A percentile compares a stretch with the other conserved stretches of the same genome.
Evolutionary conservation across 2,888 invertebrate species (phyloP).

Genomic region (Drosophila anomelani): DNA sequence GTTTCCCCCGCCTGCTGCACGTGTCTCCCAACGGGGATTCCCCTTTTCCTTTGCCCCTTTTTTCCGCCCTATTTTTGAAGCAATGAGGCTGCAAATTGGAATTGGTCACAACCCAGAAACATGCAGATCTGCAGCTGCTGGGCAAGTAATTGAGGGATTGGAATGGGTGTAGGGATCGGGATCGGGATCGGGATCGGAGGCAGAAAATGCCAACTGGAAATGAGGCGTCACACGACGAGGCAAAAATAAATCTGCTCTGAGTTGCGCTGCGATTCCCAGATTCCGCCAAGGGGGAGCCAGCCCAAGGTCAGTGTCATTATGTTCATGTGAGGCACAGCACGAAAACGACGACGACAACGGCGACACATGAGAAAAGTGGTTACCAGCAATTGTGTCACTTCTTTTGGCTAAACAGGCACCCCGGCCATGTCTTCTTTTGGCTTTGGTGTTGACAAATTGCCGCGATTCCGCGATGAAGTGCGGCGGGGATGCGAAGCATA

Average conservation of each 20-base stretch:
- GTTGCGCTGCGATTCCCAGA: constrained; percentile 3
- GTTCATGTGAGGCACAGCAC: constrained; percentile 15
- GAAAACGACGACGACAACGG: background rate
- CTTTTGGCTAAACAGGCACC: constrained; percentile 64
- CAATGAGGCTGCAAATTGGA: constrained; percentile 34
- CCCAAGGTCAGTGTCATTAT: constrained; percentile 53
- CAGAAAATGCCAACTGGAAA: constrained; percentile 76
- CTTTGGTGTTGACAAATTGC: constrained; percentile 74
- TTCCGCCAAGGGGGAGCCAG: constrained; percentile 14
- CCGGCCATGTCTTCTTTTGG: constrained; percentile 67
- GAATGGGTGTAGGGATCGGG: background rate
- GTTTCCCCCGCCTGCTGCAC: constrained; percentile 13
- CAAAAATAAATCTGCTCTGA: constrained; percentile 26
- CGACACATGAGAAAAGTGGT: constrained; percentile 73
- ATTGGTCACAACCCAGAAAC: constrained; percentile 15
- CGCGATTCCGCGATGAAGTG: constrained; percentile 8
- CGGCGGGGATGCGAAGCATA: constrained; percentile 18
- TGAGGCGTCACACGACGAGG: constrained; percentile 69
- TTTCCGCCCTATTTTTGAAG: constrained; percentile 12
- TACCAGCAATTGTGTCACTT: constrained; percentile 73
- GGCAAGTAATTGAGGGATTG: constrained; percentile 43
- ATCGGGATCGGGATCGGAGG: constrained; percentile 26
- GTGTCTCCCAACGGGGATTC: constrained; percentile 36
- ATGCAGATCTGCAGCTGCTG: constrained; percentile 38
- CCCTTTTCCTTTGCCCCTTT: background rate